phyloP scores from a whole-genome alignment of 1,140 invertebrate genomes.

The Tribolium castaneum region DNA sequence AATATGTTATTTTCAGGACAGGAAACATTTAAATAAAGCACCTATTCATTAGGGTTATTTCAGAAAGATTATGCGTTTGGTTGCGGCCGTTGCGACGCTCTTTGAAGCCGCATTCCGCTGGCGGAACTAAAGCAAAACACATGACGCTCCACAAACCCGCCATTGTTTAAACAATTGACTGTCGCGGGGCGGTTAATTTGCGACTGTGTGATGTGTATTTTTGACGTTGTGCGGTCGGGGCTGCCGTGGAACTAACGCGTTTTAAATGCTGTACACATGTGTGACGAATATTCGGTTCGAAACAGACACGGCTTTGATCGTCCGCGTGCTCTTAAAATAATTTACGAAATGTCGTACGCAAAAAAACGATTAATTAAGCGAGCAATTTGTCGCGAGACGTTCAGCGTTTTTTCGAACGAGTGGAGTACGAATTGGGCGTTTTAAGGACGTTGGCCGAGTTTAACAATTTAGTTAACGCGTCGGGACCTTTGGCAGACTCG shows the following conservation, averaged over 20 bases:
- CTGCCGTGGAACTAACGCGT: constrained; percentile 46
- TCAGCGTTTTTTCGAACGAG: neutral
- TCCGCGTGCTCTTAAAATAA: constrained; percentile 34
- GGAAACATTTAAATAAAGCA: constrained; percentile 56
- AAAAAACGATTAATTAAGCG: constrained; percentile 24
- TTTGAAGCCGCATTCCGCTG: constrained; percentile 47
- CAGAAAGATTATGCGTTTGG: constrained; percentile 44
- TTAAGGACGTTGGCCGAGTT: neutral
- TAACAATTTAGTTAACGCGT: constrained; percentile 15
- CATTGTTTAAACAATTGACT: constrained; percentile 56
- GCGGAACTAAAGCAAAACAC: constrained; percentile 55
- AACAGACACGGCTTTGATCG: constrained; percentile 42
- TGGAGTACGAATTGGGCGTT: neutral
- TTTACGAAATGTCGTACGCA: neutral
- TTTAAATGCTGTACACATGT: constrained; percentile 50
- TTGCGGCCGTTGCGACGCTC: constrained; percentile 42
- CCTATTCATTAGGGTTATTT: constrained; percentile 55
- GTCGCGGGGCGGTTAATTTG: constrained; percentile 49
- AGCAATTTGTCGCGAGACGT: neutral
- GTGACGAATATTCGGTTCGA: constrained; percentile 43
- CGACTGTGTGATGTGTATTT: constrained; percentile 37
- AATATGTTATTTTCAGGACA: constrained; percentile 54
- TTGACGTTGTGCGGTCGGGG: constrained; percentile 42
- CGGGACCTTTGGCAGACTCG: constrained; percentile 40
- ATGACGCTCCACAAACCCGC: constrained; percentile 51